phyloP scores from a whole-genome alignment of 92 coral and sea anemone genomes.

The Porites rus region DNA sequence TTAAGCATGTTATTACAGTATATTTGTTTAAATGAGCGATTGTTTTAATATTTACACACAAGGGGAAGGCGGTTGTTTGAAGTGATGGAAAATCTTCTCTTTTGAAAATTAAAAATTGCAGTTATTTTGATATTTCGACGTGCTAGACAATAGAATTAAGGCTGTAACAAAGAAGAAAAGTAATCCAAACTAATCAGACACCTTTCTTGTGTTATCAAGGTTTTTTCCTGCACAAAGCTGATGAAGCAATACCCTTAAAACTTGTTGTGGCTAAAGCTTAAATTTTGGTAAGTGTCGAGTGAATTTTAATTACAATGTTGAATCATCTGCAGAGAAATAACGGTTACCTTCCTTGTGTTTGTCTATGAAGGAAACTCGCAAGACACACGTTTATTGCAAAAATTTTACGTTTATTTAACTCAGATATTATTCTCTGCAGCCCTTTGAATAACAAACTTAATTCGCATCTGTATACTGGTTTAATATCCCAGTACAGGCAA shows the following conservation, averaged over 20 bases:
- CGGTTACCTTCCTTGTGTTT: too few relatives aligned
- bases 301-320: not conserved
- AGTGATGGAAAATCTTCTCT: conserved; percentile 18
- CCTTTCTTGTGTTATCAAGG: not conserved
- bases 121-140: conserved; percentile 9
- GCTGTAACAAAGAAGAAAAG: too few relatives aligned
- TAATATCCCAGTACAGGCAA: not conserved
- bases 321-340: too few relatives aligned
- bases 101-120: conserved; percentile 35
- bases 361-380: too few relatives aligned
- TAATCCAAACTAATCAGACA: not conserved
- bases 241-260: not conserved
- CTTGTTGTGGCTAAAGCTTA: not conserved
- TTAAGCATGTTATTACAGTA: conserved; percentile 4
- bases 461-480: too few relatives aligned
- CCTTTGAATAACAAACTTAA: too few relatives aligned
- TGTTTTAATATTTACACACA: conserved; percentile 33
- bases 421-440: too few relatives aligned
- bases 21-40: conserved; percentile 4
- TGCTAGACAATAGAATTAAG: conserved; percentile 8
- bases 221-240: not conserved
- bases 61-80: conserved; percentile 26
- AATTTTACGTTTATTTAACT: too few relatives aligned
- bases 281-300: conserved; percentile 10
- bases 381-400: too few relatives aligned